Evolutionary conservation across 92 coral and sea anemone species (phyloP), one percentile per base, ranked within the genome.

Genomic region (Nematostella vectensis): DNA sequence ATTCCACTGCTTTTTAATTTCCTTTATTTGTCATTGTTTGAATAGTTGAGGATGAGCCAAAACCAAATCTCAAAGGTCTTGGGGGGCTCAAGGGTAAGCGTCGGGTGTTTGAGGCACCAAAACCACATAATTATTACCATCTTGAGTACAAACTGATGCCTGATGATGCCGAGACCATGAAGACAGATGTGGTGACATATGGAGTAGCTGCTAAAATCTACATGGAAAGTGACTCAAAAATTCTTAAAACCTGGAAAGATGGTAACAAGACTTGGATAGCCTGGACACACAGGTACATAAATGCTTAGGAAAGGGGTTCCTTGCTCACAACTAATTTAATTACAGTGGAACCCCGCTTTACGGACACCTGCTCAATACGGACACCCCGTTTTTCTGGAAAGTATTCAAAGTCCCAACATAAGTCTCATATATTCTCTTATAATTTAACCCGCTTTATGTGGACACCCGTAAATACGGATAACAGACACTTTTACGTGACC

Each of bases 161-260:
- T 3, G 77, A 56, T 58, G 95, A 85, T 11, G 27, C 68, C 29
- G 98, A 91, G 48, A 68, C 94, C 26, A 65, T 91, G 13, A 91
- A 91, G 71, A 76, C 91, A 23, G 98, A 91, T 70, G 83, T 91
- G 18, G 98, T 91, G 0, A 81, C 94, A 10, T 91, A 91, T 74
- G 98, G 95, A 9, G 82, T 91, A 9, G 98, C 98, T 1, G 98
- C 98, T 16, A 91, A 91, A 67, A 78, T 91, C 45, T 91, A 91
- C 50, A 73, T 82, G 57, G 98, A 91, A 29, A 78, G 63, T 40
- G 98, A 91, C 54, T 91, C 98, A 2, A 91, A 91, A 61, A 85
- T 91, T 49, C 27, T 91, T 63, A 91, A 75, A 50, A 91, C 98
- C 1, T 91, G 98, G 98, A 72, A 54, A 63, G 95, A 86, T 17